Base-by-base conservation (phyloP, 2,888 invertebrate genomes). In the Elegia similella region DNA sequence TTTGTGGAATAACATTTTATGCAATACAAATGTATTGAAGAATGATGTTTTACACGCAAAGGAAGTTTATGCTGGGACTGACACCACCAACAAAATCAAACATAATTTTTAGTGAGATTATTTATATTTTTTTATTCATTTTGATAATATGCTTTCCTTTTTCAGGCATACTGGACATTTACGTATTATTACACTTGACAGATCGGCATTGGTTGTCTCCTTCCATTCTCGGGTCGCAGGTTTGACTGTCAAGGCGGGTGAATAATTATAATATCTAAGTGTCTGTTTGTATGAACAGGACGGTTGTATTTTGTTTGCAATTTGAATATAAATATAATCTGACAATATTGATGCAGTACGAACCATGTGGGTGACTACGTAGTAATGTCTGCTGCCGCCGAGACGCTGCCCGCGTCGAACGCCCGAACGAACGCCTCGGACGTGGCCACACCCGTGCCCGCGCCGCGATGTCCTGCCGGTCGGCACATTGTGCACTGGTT, bases 401-500 rank as follows among this genome's bases (percentile, higher is more conserved):
- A 81, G 62, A 78, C 80, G 56, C 66, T 81, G 58, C 71, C 69
- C 54, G 60, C 60, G 42, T 42, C 58, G 42, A 54, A 61, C n/a
- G 48, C 60, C 3, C 46, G 55, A 52, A 10, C 64, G 23, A 58
- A 52, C 12, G 50, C 55, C 23, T 48, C 66, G 2, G 32, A 56
- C 12, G 38, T 62, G 10, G 23, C 57, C 7, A 54, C 61, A 23
- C 47, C 54, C 34, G 52, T 47, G 23, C 52, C 29, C 48, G 56
- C 17, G 17, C 50, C 12, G 42, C 50, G 59, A 29, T 43, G 55
- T n/a, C 47, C 61, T 52, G 2, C 61, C 34, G 58, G 57, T 62
- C 95, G 94, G 73, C 96, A 97, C 80, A 93, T 93, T 12, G 95
- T 97, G 46, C 97, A 97, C 79, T 98, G 98, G 98, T 97, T 97